Evolutionary conservation across 1,140 invertebrate genomes (phyloP).

Genomic region (Caenorhabditis inopinata): DNA sequence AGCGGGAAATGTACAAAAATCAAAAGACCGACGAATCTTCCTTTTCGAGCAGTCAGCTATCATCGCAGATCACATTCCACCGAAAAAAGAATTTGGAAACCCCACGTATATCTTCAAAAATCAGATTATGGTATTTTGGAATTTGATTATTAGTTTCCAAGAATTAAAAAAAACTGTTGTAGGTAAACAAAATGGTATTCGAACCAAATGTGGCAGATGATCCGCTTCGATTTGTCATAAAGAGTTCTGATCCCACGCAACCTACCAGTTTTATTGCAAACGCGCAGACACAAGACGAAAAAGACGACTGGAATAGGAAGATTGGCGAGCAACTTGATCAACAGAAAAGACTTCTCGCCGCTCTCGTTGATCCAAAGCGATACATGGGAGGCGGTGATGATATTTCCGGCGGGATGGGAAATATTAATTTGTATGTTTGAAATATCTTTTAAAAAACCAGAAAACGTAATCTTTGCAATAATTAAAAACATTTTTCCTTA

Average conservation of each 20-base stretch:
- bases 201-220: conserved; percentile 58
- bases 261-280: conserved; percentile 59
- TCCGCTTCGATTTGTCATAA: conserved; percentile 61
- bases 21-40: conserved; percentile 90
- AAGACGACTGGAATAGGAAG: conserved; percentile 61
- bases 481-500: no score
- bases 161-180: conserved; percentile 12
- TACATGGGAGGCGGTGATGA: conserved; percentile 42
- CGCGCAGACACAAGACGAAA: conserved; percentile 56
- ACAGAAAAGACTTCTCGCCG: conserved; percentile 62
- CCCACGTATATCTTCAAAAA: conserved; percentile 93
- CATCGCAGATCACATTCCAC: conserved; percentile 63
- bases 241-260: conserved; percentile 59
- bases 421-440: conserved; percentile 34
- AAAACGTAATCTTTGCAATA: no score
- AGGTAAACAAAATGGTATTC: conserved; percentile 65
- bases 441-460: background rate
- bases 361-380: conserved; percentile 62
- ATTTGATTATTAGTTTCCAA: background rate
- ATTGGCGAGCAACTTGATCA: conserved; percentile 60
- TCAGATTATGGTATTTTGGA: conserved; percentile 81
- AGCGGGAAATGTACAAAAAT: conserved; percentile 70
- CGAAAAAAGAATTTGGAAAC: conserved; percentile 89
- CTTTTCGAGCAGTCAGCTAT: conserved; percentile 84
- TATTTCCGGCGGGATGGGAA: conserved; percentile 32